Conservation (phyloP, 2,113 vertebrate species). For the Pipra filicauda region DNA sequence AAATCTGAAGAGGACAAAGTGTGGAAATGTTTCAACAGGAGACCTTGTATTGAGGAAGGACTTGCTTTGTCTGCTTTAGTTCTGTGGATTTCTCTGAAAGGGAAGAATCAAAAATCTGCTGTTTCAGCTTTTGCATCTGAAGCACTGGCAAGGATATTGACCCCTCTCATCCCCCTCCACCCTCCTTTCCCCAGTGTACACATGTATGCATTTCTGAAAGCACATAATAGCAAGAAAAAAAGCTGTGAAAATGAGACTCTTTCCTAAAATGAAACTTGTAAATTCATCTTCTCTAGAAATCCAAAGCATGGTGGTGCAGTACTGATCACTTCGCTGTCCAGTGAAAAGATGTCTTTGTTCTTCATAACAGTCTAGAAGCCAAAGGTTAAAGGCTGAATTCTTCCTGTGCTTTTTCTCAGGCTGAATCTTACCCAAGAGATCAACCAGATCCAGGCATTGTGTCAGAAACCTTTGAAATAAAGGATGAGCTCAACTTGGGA, state of each 20-base stretch:
- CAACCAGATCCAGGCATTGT: neutral
- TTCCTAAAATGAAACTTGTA: neutral
- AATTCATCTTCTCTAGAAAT: neutral
- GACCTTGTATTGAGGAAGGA: neutral
- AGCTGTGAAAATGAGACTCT: neutral
- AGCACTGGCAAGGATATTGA: neutral
- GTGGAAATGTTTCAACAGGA: neutral
- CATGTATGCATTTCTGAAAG: neutral
- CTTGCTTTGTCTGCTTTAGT: neutral
- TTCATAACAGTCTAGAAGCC: neutral
- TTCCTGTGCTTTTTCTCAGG: neutral
- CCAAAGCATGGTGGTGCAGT: neutral
- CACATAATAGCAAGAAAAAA: neutral
- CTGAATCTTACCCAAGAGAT: neutral
- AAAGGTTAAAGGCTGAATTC: constrained; percentile 30
- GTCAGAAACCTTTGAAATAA: neutral
- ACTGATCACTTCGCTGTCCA: neutral
- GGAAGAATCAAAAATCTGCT: neutral
- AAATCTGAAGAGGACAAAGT: neutral
- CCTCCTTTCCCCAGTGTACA: neutral
- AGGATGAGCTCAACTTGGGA: neutral
- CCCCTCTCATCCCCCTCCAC: fast-evolving
- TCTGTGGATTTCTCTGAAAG: neutral
- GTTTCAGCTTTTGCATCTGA: neutral
- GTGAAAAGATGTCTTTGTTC: constrained; percentile 13